Evolutionary conservation across 2,113 vertebrate genomes (phyloP), one percentile per base, ranked within the genome.

Genomic region (Myotis lucifugus): DNA sequence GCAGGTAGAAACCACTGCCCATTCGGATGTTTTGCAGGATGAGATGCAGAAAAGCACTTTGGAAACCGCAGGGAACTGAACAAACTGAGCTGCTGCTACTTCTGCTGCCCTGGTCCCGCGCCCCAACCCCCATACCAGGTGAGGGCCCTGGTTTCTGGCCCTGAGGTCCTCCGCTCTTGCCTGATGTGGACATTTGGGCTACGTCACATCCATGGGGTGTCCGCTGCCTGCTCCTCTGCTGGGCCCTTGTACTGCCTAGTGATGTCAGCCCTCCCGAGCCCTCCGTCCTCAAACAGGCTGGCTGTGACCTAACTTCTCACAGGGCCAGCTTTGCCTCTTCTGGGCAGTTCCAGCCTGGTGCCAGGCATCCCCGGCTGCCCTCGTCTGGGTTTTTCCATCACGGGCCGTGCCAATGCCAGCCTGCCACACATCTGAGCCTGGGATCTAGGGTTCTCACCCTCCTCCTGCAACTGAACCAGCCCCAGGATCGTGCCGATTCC

Each of bases 51-150:
- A 73, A 54, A 52, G 56, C 1, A 17, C 85, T 79, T 46, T 21
- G 40, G 61, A 83, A 25, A 40, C 5, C 19, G 11, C 9, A 72
- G 69, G 56, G 67, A 10, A 6, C 0, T 3, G n/a, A 9, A 23
- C 1, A 14, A 23, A 18, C 18, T 0, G 15, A 72, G 37, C 25
- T 18, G 21, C 25, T 54, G 40, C 48, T 7, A 0, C 70, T 40
- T 4, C 34, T 8, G 8, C 40, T 19, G 11, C 2, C 83, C 46
- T 56, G 34, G 56, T 2, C 15, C 81, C 23, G 1, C 2, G 2
- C 5, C 15, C 23, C 4, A 8, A 25, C 29, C 12, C 21, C 42
- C 37, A 0, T 6, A 5, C 21, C 14, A 76, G 19, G 25, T 0
- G 12, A 29, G 25, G 23, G 34, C 14, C 46, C 77, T 37, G 14